Evolutionary conservation across 2,113 vertebrate genomes (phyloP), one percentile per base, ranked within the genome.

Genomic region (Furnarius figulus): DNA sequence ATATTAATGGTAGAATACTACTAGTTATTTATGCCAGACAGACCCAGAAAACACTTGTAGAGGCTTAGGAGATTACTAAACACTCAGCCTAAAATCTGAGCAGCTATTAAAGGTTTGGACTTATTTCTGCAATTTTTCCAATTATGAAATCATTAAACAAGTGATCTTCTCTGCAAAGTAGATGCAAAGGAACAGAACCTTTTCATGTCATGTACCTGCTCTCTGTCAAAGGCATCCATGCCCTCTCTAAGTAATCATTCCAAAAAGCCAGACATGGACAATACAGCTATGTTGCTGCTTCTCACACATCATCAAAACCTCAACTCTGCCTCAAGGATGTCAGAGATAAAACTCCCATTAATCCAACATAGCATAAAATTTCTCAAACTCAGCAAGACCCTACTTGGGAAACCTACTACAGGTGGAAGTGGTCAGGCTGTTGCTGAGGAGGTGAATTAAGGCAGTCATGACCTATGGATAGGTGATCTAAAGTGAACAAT

Each of bases 141-240:
- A 58, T 49, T 61, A 44, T 42, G 15, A 76, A 93, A 53, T 72
- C 4, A 8, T 73, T 73, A 76, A 66, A 81, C 10, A 9, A 16
- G 4, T 50, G 7, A 14, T 68, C 28, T 83, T 49, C 59, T 81
- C 40, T 55, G 9, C 40, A 61, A 83, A 63, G 40, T 4, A 87
- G 37, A 35, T 27, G 15, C 11, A 74, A 87, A 95, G 37, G 61
- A 75, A 37, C 24, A 71, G 23, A 66, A 79, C 5, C 13, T 65
- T 82, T 87, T 44, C 7, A 24, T 17, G 6, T 23, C 55, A 67
- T 0, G 0, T 67, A 52, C 31, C 31, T 53, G 7, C 10, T 76
- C 7, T 65, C 39, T 68, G 0, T 58, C 67, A 46, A 42, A 25
- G 59, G 8, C 19, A 61, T 14, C 55, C 17, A 3, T 28, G 13